phyloP scores from a whole-genome alignment of 2,113 vertebrate genomes.

The Lasiurus cinereus region DNA sequence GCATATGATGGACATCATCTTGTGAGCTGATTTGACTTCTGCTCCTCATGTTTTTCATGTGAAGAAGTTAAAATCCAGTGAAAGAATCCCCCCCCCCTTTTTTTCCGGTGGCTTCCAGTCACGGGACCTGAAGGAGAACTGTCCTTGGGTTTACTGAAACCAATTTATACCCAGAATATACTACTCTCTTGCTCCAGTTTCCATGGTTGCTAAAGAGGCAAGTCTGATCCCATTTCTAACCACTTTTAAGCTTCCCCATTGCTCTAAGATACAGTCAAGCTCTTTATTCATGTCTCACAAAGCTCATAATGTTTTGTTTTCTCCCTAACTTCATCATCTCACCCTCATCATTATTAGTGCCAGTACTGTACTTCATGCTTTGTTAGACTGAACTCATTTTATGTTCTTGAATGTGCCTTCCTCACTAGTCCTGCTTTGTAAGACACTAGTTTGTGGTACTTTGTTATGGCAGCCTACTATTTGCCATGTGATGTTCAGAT shows the following conservation, averaged over 20 bases:
- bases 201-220: not conserved
- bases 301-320: not conserved
- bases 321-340: not conserved
- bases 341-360: not conserved
- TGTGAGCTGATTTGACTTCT: not conserved
- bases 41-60: not conserved
- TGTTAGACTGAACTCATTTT: not conserved
- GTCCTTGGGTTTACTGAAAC: not conserved
- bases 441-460: not conserved
- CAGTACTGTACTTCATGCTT: not conserved
- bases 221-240: slow-evolving; percentile 5
- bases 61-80: not conserved
- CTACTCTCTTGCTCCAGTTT: not conserved
- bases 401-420: not conserved
- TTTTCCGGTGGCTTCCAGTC: not conserved
- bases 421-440: not conserved
- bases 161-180: not conserved
- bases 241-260: not conserved
- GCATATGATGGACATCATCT: not conserved
- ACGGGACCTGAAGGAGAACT: not conserved
- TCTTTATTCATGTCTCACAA: not conserved
- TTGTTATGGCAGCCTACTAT: not conserved
- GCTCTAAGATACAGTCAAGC: not conserved
- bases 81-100: not conserved
- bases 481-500: not conserved